Conservation (phyloP, 2,797 vertebrate species). For the Xiphophorus birchmanni region DNA sequence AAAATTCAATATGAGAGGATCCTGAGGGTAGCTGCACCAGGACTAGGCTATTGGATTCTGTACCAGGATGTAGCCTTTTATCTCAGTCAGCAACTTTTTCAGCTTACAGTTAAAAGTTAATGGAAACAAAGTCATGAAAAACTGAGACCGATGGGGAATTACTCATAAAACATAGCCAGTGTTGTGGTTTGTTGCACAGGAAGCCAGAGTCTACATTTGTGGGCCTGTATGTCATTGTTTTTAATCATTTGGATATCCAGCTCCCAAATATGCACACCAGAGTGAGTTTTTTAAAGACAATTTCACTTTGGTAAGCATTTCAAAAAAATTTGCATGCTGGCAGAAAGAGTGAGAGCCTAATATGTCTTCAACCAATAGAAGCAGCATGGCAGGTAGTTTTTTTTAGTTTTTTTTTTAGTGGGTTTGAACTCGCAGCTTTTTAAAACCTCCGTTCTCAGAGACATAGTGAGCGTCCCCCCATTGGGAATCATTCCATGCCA, state of each 20-base stretch:
- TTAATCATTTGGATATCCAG: not conserved
- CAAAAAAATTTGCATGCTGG: not conserved
- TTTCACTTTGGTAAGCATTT: not conserved
- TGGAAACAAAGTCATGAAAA: not conserved
- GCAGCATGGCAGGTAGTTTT: not conserved
- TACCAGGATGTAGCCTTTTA: not conserved
- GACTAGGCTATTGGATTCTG: not conserved
- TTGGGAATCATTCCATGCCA: conserved; percentile 54
- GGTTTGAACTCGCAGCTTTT: not conserved
- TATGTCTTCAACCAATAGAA: not conserved
- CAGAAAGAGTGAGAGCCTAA: not conserved
- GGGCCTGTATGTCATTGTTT: not conserved
- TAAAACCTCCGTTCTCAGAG: not conserved
- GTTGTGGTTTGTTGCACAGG: not conserved
- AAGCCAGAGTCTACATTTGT: not conserved
- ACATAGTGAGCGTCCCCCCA: conserved; percentile 14
- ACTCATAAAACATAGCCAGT: not conserved
- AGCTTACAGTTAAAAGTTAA: not conserved
- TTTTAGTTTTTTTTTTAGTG: no score
- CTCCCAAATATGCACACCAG: not conserved
- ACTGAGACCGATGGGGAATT: not conserved
- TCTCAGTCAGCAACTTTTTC: not conserved
- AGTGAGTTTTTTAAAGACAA: not conserved
- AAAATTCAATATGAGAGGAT: not conserved
- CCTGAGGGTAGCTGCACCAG: not conserved